Conservation (phyloP, 2,888 invertebrate genomes). For the Masnerella sp. region DNA sequence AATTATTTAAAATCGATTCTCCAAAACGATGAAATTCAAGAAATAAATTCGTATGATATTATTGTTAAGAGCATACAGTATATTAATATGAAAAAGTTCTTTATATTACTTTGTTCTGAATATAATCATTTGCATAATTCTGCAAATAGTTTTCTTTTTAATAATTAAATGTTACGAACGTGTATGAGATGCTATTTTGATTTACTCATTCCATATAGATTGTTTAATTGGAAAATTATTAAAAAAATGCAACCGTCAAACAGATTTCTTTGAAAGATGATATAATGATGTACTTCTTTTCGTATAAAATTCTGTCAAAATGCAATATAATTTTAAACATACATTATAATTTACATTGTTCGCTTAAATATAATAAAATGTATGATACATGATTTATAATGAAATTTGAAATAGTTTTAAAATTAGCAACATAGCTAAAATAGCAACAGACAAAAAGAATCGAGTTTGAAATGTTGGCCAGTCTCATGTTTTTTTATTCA, state of each 20-base stretch:
- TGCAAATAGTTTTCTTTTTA: no score
- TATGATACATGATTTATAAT: slow-evolving; percentile 16
- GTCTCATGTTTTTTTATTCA: slow-evolving; percentile 2
- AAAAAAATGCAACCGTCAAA: slow-evolving; percentile 14
- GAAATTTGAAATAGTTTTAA: not conserved
- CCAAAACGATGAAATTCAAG: no score
- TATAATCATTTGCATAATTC: no score
- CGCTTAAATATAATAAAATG: slow-evolving; percentile 4
- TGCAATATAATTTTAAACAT: slow-evolving; percentile 23
- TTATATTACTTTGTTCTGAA: no score
- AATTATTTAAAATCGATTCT: no score
- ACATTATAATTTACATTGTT: slow-evolving; percentile 23
- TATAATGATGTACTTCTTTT: slow-evolving; percentile 24
- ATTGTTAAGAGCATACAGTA: no score
- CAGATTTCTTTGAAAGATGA: slow-evolving; percentile 29
- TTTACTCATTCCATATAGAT: no score
- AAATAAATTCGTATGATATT: no score
- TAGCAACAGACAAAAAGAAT: not conserved
- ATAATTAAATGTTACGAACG: no score
- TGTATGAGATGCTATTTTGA: no score
- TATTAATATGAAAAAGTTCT: no score
- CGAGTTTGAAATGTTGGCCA: not conserved
- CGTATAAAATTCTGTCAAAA: slow-evolving; percentile 45
- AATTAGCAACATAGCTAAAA: not conserved
- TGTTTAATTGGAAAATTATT: slow-evolving; percentile 67